Evolutionary conservation across 2,797 vertebrate species (phyloP).

Genomic region (Peromyscus attwateri): DNA sequence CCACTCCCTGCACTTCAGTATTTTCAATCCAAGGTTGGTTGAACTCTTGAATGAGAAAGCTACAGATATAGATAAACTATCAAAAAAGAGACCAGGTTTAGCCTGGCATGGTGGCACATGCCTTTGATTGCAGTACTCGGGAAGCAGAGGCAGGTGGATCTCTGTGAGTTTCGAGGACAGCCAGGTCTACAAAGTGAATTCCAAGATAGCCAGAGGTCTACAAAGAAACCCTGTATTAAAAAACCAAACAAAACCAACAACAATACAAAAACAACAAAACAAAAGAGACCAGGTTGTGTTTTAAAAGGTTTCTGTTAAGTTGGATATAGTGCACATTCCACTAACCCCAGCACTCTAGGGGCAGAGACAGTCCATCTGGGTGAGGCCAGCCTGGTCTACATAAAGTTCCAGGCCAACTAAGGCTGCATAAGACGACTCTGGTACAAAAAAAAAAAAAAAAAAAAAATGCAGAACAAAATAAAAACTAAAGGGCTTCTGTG

Average conservation of each 20-base stretch:
- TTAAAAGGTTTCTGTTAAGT: neutral
- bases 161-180: neutral
- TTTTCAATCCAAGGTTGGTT: neutral
- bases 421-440: neutral
- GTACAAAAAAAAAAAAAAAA: too few relatives aligned
- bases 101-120: neutral
- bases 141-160: neutral
- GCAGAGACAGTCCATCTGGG: neutral
- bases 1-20: neutral
- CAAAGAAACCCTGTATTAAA: neutral
- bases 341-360: neutral
- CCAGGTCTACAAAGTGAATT: neutral
- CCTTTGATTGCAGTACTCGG: neutral
- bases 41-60: neutral
- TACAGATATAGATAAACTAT: neutral
- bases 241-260: neutral
- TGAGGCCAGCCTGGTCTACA: neutral
- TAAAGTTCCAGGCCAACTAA: neutral
- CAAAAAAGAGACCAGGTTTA: neutral
- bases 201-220: neutral
- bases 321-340: neutral
- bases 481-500: neutral
- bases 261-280: too few relatives aligned
- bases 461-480: neutral
- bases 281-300: neutral